These are phyloP conservation scores for Crax fasciolata DNA, from an alignment of 2,797 vertebrate species.

Conservation along the genomic window DNA sequence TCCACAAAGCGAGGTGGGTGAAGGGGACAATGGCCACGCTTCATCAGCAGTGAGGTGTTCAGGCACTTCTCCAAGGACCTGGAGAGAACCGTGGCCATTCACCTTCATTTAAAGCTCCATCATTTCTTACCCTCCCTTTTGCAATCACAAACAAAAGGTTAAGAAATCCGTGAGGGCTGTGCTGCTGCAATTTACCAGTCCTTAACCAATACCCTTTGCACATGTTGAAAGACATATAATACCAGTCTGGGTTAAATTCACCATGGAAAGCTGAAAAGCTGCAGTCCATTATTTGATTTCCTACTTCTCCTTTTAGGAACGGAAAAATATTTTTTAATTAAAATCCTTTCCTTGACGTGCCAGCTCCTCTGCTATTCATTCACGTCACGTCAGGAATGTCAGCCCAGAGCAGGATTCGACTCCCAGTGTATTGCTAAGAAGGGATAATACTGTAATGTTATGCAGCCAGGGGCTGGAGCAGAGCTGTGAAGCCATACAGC, in stretches of 20 bases:
- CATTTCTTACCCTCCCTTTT: background rate
- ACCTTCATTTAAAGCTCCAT: background rate
- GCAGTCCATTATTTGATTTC: background rate
- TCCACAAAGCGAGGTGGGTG: background rate
- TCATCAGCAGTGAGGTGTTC: background rate
- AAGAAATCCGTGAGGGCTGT: background rate
- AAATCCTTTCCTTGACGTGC: background rate
- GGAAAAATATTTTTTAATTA: background rate
- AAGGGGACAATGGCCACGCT: background rate
- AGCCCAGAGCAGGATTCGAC: background rate
- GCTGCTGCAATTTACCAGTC: background rate
- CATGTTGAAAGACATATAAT: accelerated
- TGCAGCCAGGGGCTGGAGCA: background rate
- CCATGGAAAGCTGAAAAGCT: background rate
- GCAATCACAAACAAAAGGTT: background rate
- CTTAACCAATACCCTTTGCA: background rate
- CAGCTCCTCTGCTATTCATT: background rate
- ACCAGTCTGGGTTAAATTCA: background rate
- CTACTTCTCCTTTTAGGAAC: background rate
- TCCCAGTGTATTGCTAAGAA: accelerated
- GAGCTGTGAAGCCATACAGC: background rate
- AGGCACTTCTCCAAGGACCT: background rate
- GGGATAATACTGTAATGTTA: background rate
- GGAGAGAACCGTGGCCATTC: background rate
- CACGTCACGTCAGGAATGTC: accelerated